Conservation (phyloP, 2,888 invertebrate species). For the Nebria salina region DNA sequence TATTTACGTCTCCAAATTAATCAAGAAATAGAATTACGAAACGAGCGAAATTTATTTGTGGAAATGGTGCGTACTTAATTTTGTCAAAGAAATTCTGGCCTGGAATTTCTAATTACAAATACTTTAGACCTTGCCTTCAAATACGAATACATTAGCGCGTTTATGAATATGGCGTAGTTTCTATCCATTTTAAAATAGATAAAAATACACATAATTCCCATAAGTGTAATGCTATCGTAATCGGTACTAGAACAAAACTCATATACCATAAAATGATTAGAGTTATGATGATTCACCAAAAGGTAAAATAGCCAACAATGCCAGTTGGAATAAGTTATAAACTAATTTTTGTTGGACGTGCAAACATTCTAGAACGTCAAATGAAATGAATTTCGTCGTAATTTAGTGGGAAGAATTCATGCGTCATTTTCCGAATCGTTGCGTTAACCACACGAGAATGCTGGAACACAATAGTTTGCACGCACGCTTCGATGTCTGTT, state of each 20-base stretch:
- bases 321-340: too few relatives aligned
- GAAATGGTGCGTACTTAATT: background rate
- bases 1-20: slow-evolving; percentile 31
- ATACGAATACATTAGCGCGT: background rate
- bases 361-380: background rate
- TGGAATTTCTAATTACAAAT: background rate
- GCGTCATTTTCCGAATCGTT: background rate
- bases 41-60: background rate
- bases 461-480: too few relatives aligned
- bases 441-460: background rate
- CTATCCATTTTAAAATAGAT: too few relatives aligned
- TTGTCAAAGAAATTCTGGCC: background rate
- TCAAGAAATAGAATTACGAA: slow-evolving; percentile 36
- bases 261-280: too few relatives aligned
- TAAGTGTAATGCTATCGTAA: too few relatives aligned
- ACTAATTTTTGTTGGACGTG: background rate
- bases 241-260: too few relatives aligned
- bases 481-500: too few relatives aligned
- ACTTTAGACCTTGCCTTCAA: background rate
- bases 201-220: too few relatives aligned
- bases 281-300: too few relatives aligned
- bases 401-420: background rate
- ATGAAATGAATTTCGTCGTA: background rate
- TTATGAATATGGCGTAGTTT: background rate
- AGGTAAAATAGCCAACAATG: too few relatives aligned